Evolutionary conservation across 2,888 invertebrate species (phyloP), one percentile per base, ranked within the genome.

Genomic region (Autographa gamma): DNA sequence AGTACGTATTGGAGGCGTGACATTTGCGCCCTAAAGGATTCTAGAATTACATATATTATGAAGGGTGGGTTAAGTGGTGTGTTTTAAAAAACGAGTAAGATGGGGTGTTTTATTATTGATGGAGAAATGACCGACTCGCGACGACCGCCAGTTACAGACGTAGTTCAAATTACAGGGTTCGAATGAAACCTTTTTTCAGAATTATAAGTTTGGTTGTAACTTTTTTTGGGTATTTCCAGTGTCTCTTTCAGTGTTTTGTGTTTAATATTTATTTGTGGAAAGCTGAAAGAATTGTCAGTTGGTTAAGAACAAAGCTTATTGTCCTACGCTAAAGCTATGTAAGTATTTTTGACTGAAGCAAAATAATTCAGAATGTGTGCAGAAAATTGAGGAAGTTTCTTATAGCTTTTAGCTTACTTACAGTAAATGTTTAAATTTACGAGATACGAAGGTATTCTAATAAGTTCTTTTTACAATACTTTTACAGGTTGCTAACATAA

Each of bases 1-100:
- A 91, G 91, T 91, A 90, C 86, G 91, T 86, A 85, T 88, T 88
- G 88, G 90, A 95, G 95, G 95, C 95, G 95, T 95, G 94, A 95
- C 94, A 94, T 94, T 95, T 90, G 89, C 95, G 93, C 95, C 93
- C 90, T 90, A 82, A 83, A 90, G 93, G 92, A 90, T 91, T 91
- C 90, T 90, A 83, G 93, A 94, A 94, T 94, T 91, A 93, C 93
- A 87, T 84, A 25, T 25, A 56, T 56, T 56, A 93, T 92, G 93
- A 94, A 93, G 95, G 92, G 93, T 90, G 91, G 94, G 92, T 93
- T 92, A 93, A 94, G 91, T 91, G 89, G 86, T 85, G 88, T 89
- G 83, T 90, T 93, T 88, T 90, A 89, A 89, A 91, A 88, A 87
- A 88, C 81, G 84, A 19, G 54, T 56, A 56, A 56, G 19, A 81